A percentile compares a stretch with the other conserved stretches of the same genome.
phyloP scores from a whole-genome alignment of 2,888 invertebrate genomes.

The Parochlus steinenii region DNA sequence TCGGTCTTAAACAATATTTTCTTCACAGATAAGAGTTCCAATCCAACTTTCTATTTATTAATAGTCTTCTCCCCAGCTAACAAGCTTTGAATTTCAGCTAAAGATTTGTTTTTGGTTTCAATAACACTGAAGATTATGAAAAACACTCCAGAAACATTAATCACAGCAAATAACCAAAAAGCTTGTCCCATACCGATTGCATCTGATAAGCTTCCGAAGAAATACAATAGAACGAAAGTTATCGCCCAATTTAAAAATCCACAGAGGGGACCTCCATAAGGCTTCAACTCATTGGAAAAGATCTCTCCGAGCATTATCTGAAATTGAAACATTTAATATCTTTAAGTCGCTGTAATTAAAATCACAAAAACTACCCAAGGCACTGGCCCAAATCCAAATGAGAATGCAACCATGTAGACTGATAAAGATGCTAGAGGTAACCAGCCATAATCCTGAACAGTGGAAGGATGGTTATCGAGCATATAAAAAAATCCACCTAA shows the following conservation, averaged over 20 bases:
- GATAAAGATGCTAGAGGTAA: slow-evolving; percentile 58
- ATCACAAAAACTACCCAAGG: too few relatives aligned
- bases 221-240: slow-evolving; percentile 64
- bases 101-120: too few relatives aligned
- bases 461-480: slow-evolving; percentile 14
- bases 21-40: too few relatives aligned
- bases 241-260: slow-evolving; percentile 69
- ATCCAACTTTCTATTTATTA: too few relatives aligned
- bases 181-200: slow-evolving; percentile 38
- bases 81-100: too few relatives aligned
- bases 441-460: slow-evolving; percentile 45
- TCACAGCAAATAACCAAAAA: too few relatives aligned
- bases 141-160: too few relatives aligned
- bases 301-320: slow-evolving; percentile 67
- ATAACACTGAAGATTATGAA: too few relatives aligned
- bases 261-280: slow-evolving; percentile 57
- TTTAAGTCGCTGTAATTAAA: too few relatives aligned
- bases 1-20: too few relatives aligned
- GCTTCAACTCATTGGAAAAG: slow-evolving; percentile 63
- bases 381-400: slow-evolving; percentile 68
- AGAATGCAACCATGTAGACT: slow-evolving; percentile 63
- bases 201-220: slow-evolving; percentile 40
- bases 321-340: too few relatives aligned
- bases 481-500: slow-evolving; percentile 11
- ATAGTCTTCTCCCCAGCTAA: too few relatives aligned